phyloP scores from a whole-genome alignment of 2,888 invertebrate genomes.

The Micropterix aruncella region DNA sequence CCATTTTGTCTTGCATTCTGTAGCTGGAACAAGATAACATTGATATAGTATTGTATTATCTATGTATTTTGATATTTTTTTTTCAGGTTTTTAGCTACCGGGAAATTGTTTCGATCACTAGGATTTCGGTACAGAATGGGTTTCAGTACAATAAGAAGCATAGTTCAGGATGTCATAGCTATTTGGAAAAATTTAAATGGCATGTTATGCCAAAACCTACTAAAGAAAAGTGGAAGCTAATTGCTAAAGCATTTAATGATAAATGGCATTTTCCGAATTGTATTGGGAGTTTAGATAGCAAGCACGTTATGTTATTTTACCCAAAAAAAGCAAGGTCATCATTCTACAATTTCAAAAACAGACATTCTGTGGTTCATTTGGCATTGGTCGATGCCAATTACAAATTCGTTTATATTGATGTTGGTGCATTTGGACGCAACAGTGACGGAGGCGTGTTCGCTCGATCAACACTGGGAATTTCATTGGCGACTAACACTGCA shows the following conservation, averaged over 20 bases:
- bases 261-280: background rate
- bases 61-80: background rate
- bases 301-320: background rate
- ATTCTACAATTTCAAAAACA: background rate
- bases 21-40: background rate
- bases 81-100: constrained; percentile 1
- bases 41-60: background rate
- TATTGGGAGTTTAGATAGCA: background rate
- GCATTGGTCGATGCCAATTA: background rate
- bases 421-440: background rate
- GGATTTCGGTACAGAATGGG: background rate
- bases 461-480: background rate
- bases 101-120: background rate
- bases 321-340: background rate
- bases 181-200: background rate
- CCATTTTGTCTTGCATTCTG: background rate
- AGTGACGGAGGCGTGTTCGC: background rate
- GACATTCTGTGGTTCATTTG: background rate
- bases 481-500: background rate
- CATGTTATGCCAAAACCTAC: background rate
- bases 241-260: background rate
- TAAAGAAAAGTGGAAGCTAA: background rate
- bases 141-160: background rate
- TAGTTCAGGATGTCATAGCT: background rate
- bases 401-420: background rate